These are phyloP conservation scores for Plebejus argus DNA, from an alignment of 2,888 invertebrate species.

Conservation along the genomic window DNA sequence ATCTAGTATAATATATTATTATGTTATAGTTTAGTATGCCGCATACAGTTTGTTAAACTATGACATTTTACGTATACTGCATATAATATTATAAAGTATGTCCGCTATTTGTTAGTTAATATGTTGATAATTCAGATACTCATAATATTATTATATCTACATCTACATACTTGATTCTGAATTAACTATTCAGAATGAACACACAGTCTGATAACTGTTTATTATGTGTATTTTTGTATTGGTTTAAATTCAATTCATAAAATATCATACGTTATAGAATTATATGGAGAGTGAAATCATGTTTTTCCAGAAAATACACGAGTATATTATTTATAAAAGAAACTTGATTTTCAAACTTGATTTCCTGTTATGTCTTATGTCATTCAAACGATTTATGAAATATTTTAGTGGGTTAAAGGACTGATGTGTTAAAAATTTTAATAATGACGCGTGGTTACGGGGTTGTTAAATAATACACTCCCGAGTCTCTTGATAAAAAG, in stretches of 20 bases:
- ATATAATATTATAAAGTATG: too few relatives aligned
- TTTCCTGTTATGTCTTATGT: not conserved
- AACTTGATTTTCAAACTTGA: not conserved
- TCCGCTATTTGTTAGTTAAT: too few relatives aligned
- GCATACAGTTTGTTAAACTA: too few relatives aligned
- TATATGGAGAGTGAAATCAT: not conserved
- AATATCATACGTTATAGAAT: not conserved
- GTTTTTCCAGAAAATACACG: constrained; percentile 1
- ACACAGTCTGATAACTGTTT: too few relatives aligned
- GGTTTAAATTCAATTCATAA: not conserved
- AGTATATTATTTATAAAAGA: constrained; percentile 6
- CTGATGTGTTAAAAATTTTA: not conserved
- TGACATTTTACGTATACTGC: too few relatives aligned
- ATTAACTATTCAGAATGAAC: too few relatives aligned
- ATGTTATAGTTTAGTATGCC: too few relatives aligned
- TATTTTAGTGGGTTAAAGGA: not conserved
- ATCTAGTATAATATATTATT: too few relatives aligned
- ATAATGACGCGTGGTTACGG: not conserved
- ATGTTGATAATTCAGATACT: too few relatives aligned
- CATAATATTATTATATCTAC: too few relatives aligned
- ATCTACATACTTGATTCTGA: too few relatives aligned
- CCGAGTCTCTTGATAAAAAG: too few relatives aligned
- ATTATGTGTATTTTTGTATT: not conserved
- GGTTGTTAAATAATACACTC: not conserved
- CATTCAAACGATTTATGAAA: not conserved